Evolutionary conservation across 1,140 invertebrate species (phyloP).

Genomic region (Pinna nobilis): DNA sequence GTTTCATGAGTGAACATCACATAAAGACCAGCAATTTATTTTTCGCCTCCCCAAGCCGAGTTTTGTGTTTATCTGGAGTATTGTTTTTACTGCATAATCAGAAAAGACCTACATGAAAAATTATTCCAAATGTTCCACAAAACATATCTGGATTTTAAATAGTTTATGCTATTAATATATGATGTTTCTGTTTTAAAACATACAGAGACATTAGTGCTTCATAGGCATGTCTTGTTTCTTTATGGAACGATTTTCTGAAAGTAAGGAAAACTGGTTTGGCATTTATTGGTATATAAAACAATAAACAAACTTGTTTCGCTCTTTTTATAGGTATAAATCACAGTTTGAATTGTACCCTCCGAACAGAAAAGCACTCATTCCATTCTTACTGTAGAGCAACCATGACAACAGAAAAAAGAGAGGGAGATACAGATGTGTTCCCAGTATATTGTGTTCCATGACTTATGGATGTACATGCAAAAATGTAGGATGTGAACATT

Average conservation of each 20-base stretch:
- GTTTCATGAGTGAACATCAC: neutral
- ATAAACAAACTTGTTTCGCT: neutral
- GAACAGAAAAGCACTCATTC: slow-evolving; percentile 51
- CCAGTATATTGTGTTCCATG: no score
- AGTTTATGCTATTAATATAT: neutral
- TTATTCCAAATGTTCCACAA: neutral
- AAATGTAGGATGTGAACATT: no score
- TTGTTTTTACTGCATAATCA: no score
- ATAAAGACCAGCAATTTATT: neutral
- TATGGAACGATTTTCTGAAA: neutral
- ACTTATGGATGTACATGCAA: no score
- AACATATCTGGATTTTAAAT: neutral
- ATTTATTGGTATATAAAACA: neutral
- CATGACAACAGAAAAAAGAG: neutral
- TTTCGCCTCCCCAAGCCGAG: neutral
- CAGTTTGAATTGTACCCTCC: slow-evolving; percentile 53
- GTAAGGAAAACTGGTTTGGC: neutral
- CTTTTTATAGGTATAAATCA: slow-evolving; percentile 52
- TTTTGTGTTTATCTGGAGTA: neutral
- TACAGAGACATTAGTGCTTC: neutral
- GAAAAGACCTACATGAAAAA: neutral
- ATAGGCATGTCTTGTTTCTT: neutral
- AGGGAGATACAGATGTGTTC: neutral
- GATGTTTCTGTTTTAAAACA: neutral
- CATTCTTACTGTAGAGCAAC: slow-evolving; percentile 10